Base-by-base conservation (phyloP, 2,113 vertebrate genomes). In the Cyprinodon variegatus region DNA sequence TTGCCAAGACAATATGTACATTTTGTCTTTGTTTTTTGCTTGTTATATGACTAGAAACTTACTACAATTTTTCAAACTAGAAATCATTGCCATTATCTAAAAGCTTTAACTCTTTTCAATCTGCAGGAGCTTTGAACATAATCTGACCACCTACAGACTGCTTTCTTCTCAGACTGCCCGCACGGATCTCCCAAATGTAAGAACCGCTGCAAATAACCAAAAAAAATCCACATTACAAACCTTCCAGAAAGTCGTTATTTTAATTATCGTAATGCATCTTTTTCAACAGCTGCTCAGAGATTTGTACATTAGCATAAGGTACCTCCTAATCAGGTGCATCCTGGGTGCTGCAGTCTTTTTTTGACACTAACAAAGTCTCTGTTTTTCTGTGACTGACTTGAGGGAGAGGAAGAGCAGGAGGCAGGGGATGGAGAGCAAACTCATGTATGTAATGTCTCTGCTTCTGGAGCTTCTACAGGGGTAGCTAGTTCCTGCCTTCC, bases 41-140 rank as follows among this genome's bases (percentile, higher is more conserved):
- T 68, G 5, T 1, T 29, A 7, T 6, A 41, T 40, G 45, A 71
- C 61, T 39, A 61, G 20, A 45, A 76, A 70, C 20, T 22, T 43
- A 48, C 38, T 17, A 0, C 39, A 59, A 14, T 53, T n/a, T 4
- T n/a, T 50, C 43, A 53, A 20, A 45, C 17, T 36, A 36, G 2
- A 64, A 40, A 10, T 11, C 1, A 7, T 4, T 22, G 45, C 29
- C 6, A 4, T 68, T 65, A 22, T 12, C 40, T 29, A n/a, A 82
- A n/a, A 41, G 11, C 0, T 3, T 20, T 61, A 57, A 65, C 53
- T 64, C 7, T 61, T 65, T 76, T 68, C 39, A 4, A 15, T 60
- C 61, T 92, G 70, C 79, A 99, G 97, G 95, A 90, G 96, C 93
- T 96, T 97, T 87, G 95, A 97, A 83, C 95, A 94, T 92, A 99